Evolutionary conservation across 1,140 invertebrate species (phyloP).

Genomic region (Ganaspis sp.): DNA sequence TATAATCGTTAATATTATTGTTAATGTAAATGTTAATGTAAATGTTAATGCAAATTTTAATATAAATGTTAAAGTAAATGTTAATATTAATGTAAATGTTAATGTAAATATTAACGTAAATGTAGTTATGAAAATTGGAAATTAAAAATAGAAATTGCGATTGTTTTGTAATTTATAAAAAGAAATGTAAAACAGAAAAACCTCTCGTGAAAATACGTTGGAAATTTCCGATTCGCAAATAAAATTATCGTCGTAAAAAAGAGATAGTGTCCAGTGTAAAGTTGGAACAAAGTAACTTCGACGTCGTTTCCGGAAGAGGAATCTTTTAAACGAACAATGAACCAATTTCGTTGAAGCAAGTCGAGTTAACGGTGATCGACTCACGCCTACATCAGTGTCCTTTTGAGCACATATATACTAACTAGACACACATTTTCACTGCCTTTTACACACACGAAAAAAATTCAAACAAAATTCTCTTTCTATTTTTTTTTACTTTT

Average conservation of each 20-base stretch:
- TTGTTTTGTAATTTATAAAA: too few relatives aligned
- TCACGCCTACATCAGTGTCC: slow-evolving; percentile 33
- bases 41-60: too few relatives aligned
- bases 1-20: too few relatives aligned
- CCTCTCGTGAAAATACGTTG: not conserved
- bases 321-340: slow-evolving; percentile 49
- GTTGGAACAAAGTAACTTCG: slow-evolving; percentile 3
- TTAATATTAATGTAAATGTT: too few relatives aligned
- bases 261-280: not conserved
- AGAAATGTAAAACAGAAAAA: not conserved
- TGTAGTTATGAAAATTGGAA: too few relatives aligned
- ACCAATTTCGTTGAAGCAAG: slow-evolving; percentile 43
- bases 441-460: not conserved
- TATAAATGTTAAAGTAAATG: too few relatives aligned
- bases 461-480: not conserved
- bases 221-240: not conserved
- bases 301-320: slow-evolving; percentile 40
- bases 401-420: slow-evolving; percentile 33
- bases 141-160: too few relatives aligned
- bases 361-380: slow-evolving; percentile 51
- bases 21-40: too few relatives aligned
- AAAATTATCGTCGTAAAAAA: not conserved
- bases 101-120: too few relatives aligned
- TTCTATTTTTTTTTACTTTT: not conserved
- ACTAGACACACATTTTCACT: slow-evolving; percentile 4